These are phyloP conservation scores for Apteryx mantelli DNA, from an alignment of 2,113 vertebrate species.

Conservation along the genomic window DNA sequence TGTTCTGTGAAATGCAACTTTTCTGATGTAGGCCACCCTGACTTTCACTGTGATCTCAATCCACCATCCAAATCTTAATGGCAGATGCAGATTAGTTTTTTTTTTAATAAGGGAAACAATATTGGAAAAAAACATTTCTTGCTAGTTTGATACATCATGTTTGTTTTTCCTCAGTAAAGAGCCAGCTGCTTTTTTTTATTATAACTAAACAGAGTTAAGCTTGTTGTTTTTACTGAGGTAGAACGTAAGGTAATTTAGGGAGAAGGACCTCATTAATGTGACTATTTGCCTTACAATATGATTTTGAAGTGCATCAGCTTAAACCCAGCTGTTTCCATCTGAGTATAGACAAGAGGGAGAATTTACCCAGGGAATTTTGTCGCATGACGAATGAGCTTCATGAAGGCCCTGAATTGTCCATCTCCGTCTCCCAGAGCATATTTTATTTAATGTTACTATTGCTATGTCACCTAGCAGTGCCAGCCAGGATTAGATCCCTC, in stretches of 20 bases:
- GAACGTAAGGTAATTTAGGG: neutral
- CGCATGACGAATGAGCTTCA: neutral
- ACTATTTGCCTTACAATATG: neutral
- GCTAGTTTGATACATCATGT: neutral
- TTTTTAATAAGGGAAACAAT: slow-evolving; percentile 27
- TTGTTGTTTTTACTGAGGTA: neutral
- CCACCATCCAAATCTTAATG: slow-evolving; percentile 59
- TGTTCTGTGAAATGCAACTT: slow-evolving; percentile 74
- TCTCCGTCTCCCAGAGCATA: neutral
- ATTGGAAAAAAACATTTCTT: neutral
- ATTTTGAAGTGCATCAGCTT: neutral
- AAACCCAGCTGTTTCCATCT: neutral
- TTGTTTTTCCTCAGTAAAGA: neutral
- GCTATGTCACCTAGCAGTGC: neutral
- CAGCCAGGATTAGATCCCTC: rapidly evolving
- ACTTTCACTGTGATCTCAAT: slow-evolving; percentile 65
- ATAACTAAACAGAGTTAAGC: neutral
- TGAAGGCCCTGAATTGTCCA: neutral
- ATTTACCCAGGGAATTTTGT: neutral
- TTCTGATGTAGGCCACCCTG: slow-evolving; percentile 77
- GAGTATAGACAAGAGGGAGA: neutral
- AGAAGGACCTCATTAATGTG: neutral
- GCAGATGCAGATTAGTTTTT: slow-evolving; percentile 39
- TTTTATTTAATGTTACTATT: neutral
- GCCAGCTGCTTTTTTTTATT: neutral